Evolutionary conservation across 2,113 vertebrate species (phyloP), one percentile per base, ranked within the genome.

Genomic region (Gallinago jamesoni): DNA sequence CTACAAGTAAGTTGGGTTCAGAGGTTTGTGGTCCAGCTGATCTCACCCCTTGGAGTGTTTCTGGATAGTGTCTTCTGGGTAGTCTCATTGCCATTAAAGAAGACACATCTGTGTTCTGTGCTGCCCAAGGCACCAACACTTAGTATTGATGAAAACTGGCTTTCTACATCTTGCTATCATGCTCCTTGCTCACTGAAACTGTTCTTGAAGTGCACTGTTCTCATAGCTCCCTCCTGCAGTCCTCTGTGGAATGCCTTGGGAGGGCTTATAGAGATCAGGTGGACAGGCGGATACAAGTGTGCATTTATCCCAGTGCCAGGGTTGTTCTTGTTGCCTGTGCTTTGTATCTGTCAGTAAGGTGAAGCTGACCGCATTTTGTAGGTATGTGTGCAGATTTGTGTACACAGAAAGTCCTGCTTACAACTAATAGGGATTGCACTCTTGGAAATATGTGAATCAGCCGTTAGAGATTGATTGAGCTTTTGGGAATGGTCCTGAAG

Each of bases 1-100:
- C 79, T 99, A 76, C 98, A 97, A 97, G 99, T 99, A 93, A 25
- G 89, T 60, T 82, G 79, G 28, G 12, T 81, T 84, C 41, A 64
- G 33, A 82, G 33, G 55, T 68, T 57, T 33, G 22, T 43, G 19
- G 13, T 43, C 14, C 7, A 48, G 31, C n/a, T 73, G 72, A 57
- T 87, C 50, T 89, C 23, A 70, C 6, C 19, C 31, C n/a, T 79
- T 94, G 39, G 31, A 45, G 17, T 37, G 12, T 70, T 94, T 89
- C 23, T 23, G 24, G 24, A 24, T 62, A 39, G 57, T 39, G 60
- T 63, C 35, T 87, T 57, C 52, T 68, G 43, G 1, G 24, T 64
- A 56, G 23, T 39, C 55, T 87, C 7, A 12, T 6, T 93, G 31
- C 14, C 48, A 14, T 47, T 69, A n/a, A 47, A 84, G 52, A 67